Base-by-base conservation (phyloP, 1,140 invertebrate species). In the Lepidurus couesii region DNA sequence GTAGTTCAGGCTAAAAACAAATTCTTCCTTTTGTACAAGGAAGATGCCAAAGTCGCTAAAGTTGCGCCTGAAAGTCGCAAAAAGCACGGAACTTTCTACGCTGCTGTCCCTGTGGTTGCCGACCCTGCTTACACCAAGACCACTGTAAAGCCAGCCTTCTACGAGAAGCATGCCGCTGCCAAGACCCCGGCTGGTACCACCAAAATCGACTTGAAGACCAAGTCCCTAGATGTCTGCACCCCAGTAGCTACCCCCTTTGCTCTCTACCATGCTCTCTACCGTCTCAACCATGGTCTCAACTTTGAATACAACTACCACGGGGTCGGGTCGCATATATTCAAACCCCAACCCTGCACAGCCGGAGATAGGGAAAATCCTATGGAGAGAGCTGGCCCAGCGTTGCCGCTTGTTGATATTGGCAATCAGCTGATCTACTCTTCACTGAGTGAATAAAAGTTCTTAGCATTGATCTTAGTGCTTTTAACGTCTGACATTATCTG, bases 21-120 rank as follows among this genome's bases (percentile, higher is more conserved):
- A 6, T 44, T 65, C 13, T 75, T 75, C 75, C 21, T 9, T 47
- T 87, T 81, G 86, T 75, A 75, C n/a, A 79, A 79, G 53, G 78
- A 78, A 47, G 78, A 74, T 42, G 42, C 44, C 24, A 42, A 53
- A 16, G 75, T n/a, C 47, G 45, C 75, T 7, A 53, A 75, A 26
- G 53, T 42, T 45, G 13, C 75, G n/a, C 79, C 53, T 45, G 44
- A 84, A 76, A 81, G 83, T 82, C 81, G 53, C 53, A 21, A 65
- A 21, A 65, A 65, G 53, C 74, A 45, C 78, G 42, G 73, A 34
- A 13, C 76, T 4, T 21, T 44, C 42, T 75, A 44, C 74, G 74
- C 74, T 34, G 53, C 42, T 3, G 13, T 74, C 16, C 73, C 44
- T 8, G 77, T 43, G 11, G 44, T 44, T 42, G 73, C 75, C 34